These are phyloP conservation scores for Myzus persicae DNA, from an alignment of 1,140 invertebrate species.

Conservation along the genomic window DNA sequence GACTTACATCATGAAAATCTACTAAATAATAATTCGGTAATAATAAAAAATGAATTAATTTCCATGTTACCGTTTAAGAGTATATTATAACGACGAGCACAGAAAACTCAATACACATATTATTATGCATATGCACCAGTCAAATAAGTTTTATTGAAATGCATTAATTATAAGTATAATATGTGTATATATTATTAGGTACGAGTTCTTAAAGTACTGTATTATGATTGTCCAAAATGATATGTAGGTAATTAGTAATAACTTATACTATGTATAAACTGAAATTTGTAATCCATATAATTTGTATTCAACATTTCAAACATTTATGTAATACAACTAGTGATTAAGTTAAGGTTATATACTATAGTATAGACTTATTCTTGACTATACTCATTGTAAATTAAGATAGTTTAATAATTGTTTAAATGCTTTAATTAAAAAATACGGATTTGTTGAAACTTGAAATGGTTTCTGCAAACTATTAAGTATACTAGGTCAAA, in stretches of 20 bases:
- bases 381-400: neutral
- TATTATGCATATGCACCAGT: neutral
- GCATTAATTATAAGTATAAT: neutral
- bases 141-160: neutral
- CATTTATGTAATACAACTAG: neutral
- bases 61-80: neutral
- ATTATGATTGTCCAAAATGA: neutral
- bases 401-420: neutral
- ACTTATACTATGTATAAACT: neutral
- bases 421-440: neutral
- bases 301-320: constrained; percentile 9
- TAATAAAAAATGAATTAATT: neutral
- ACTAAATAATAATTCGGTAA: neutral
- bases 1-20: neutral
- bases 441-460: neutral
- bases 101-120: neutral
- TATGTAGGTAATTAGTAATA: constrained; percentile 18
- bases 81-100: neutral
- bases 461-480: neutral
- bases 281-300: neutral
- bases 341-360: neutral
- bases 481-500: neutral
- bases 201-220: neutral
- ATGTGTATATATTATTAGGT: neutral
- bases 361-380: neutral